Base-by-base conservation (phyloP, 2,888 invertebrate species). In the Stomorhina lunata region DNA sequence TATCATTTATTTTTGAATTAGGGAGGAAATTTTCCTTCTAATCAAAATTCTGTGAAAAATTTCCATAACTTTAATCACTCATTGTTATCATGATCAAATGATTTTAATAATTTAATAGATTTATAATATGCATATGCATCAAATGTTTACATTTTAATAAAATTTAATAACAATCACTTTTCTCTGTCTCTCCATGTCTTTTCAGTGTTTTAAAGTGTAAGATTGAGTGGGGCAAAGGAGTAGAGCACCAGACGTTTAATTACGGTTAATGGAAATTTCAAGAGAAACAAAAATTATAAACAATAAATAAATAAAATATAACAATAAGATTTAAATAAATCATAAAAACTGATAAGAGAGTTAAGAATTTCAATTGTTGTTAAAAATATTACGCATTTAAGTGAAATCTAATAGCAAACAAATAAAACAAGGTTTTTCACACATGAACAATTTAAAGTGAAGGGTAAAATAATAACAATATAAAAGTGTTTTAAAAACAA, bases 201-300 rank as follows among this genome's bases (percentile, higher is more conserved):
- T 81, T 1, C 50, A 81, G 81, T 53, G 34, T 32, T 65, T 34
- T 29, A 6, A 59, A 66, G 45, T 57, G 76, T 34, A 43, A 20
- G 71, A 29, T n/a, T 6, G 71, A n/a, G 72, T 10, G 75, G 71
- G 57, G 34, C 25, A 40, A 32, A 15, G 65, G 61, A 22, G 32
- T 45, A 53, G 29, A 68, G 57, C 45, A 34, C 15, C 15, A 63
- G 27, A 43, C 27, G 27, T 55, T 61, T n/a, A 59, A 20, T 29
- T 27, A 53, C 22, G 34, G 29, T 29, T 32, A 25, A 57, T 79
- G 22, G 37, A 66, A 72, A 57, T 53, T 63, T 50, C 4, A 25
- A 32, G 34, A 65, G 2, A 37, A 50, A 63, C 37, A 9, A n/a
- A 29, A n/a, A 43, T 4, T 43, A n/a, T n/a, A n/a, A n/a, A n/a